Evolutionary conservation across 2,113 vertebrate species (phyloP), one percentile per base, ranked within the genome.

Genomic region (Thalassarche chlororhynchos): DNA sequence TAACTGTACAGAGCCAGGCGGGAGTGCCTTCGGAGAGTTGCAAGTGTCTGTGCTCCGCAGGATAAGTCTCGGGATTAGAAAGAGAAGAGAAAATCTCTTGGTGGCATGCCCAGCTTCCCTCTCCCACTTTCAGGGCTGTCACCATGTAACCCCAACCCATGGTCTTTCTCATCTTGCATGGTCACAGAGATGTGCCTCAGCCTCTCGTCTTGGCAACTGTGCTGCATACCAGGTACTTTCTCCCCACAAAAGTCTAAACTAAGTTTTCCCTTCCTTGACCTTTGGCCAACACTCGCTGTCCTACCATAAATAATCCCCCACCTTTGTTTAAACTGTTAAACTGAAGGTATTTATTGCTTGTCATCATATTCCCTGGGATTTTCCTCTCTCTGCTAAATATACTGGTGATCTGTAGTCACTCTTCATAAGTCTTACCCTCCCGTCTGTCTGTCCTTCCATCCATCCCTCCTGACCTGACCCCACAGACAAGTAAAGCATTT

Each of bases 291-390:
- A 54, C 42, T 62, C 2, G 0, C 60, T 93, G 75, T 88, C 87
- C 71, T 93, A 70, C 66, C 84, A 94, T 96, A 96, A 97, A 96
- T 95, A 95, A 93, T 86, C 66, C 93, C 79, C 84, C 72, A 87
- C 95, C 95, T 96, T 97, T 96, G 96, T 96, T 97, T 97, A 96
- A 96, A 95, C 75, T 94, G 81, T 81, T 83, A 90, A 87, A 91
- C 91, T 86, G 84, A 69, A 96, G 38, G 91, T 87, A 96, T 96
- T 96, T 97, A 96, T 96, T 96, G 84, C 91, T 95, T 93, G 75
- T 88, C 51, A 2, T 77, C 89, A 38, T 94, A 80, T 87, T 82
- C 32, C 62, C 62, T 46, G 31, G 78, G 44, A 94, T 92, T 92
- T 95, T 92, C 42, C 64, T 87, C 72, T 72, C 52, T 65, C 44